Evolutionary conservation across 1,140 invertebrate genomes (phyloP).

Genomic region (Drosophila nasuta): DNA sequence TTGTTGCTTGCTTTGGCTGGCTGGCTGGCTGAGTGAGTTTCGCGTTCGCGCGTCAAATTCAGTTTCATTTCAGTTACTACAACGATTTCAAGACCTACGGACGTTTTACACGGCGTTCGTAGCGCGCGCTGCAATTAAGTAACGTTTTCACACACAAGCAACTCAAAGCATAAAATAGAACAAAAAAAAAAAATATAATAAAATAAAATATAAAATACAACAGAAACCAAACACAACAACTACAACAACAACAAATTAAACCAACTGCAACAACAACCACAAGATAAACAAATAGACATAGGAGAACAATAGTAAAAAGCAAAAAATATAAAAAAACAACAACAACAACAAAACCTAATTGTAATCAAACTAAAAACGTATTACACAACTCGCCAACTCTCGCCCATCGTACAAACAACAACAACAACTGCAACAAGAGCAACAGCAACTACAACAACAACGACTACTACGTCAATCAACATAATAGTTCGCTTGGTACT

Average conservation of each 20-base stretch:
- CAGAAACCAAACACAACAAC: conserved; percentile 27
- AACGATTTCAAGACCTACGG: conserved; percentile 75
- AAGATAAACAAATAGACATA: conserved; percentile 31
- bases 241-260: conserved; percentile 10
- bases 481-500: conserved; percentile 43
- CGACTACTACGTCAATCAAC: conserved; percentile 44
- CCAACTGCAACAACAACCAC: conserved; percentile 14
- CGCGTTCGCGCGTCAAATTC: conserved; percentile 71
- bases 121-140: conserved; percentile 71
- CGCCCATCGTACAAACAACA: conserved; percentile 48
- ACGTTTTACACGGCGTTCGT: conserved; percentile 66
- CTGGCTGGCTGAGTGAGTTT: conserved; percentile 42
- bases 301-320: conserved; percentile 26
- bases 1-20: conserved; percentile 34
- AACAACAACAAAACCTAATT: conserved; percentile 14
- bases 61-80: conserved; percentile 66
- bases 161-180: conserved; percentile 2
- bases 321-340: too few species aligned
- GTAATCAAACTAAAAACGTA: conserved; percentile 36
- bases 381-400: conserved; percentile 52
- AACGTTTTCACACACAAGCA: conserved; percentile 52
- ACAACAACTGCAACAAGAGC: conserved; percentile 23
- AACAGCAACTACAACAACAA: conserved; percentile 26
- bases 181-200: conserved; percentile 16
- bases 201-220: conserved; percentile 32